phyloP scores from a whole-genome alignment of 1,140 invertebrate species.

The Nilaparvata lugens region DNA sequence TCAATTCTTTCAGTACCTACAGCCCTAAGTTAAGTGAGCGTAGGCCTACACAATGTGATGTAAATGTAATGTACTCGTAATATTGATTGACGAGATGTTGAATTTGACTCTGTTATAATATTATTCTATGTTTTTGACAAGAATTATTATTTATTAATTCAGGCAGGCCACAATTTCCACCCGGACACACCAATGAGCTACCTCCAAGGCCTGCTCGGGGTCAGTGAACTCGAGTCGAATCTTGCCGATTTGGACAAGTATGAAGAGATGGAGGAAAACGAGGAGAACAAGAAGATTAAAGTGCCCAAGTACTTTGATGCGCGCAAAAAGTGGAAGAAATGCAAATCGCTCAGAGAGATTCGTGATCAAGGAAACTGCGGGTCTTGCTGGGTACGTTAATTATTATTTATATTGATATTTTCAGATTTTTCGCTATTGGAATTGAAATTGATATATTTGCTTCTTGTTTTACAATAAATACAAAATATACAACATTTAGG shows the following conservation, averaged over 20 bases:
- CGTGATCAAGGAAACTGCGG: constrained; percentile 60
- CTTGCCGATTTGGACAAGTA: background rate
- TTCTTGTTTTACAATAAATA: too few relatives aligned
- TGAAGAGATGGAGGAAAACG: background rate
- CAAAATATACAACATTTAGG: background rate
- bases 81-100: too few relatives aligned
- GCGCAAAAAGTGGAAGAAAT: constrained; percentile 69
- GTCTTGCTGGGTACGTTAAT: constrained; percentile 60
- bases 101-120: too few relatives aligned
- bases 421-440: background rate
- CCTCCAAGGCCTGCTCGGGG: constrained; percentile 56
- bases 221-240: constrained; percentile 19
- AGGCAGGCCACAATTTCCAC: constrained; percentile 58
- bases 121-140: constrained; percentile 10
- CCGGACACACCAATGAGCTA: constrained; percentile 43
- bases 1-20: too few relatives aligned
- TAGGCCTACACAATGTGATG: too few relatives aligned
- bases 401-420: constrained; percentile 1
- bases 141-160: constrained; percentile 9
- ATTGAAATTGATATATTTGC: too few relatives aligned
- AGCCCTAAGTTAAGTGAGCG: too few relatives aligned
- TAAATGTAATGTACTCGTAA: too few relatives aligned
- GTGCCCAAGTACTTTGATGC: constrained; percentile 67
- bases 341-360: constrained; percentile 65
- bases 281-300: constrained; percentile 36